These are phyloP conservation scores for Barypeithes pellucidus DNA, from an alignment of 2,888 invertebrate genomes.

Conservation along the genomic window DNA sequence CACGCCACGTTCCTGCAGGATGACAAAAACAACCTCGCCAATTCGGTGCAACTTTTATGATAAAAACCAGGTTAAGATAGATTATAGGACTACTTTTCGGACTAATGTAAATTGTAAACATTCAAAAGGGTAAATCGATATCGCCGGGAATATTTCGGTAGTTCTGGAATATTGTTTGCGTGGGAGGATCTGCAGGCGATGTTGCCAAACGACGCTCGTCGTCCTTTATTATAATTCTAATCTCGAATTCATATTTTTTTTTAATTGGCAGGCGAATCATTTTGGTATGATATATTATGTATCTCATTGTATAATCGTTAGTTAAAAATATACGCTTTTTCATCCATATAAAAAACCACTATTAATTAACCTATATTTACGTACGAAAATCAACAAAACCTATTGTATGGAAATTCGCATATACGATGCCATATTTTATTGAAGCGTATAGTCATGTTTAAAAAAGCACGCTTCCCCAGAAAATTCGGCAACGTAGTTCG, in stretches of 20 bases:
- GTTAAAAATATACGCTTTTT: no score
- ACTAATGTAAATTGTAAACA: neutral
- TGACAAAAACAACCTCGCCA: neutral
- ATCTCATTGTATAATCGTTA: no score
- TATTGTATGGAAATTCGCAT: neutral
- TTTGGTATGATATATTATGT: no score
- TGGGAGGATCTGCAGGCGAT: slow-evolving; percentile 29
- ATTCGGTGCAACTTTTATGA: neutral
- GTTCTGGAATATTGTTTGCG: slow-evolving; percentile 41
- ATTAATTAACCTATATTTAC: no score
- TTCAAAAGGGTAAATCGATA: slow-evolving; percentile 41
- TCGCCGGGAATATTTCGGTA: slow-evolving; percentile 41
- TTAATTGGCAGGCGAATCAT: no score
- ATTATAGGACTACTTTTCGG: neutral
- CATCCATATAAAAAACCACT: no score
- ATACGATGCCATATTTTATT: neutral
- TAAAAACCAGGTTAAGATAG: neutral
- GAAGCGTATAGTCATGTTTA: neutral
- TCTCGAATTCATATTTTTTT: no score
- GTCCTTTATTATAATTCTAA: no score
- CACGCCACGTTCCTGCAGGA: neutral
- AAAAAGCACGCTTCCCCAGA: neutral
- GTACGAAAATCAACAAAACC: neutral
- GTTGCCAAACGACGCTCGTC: slow-evolving; percentile 25
- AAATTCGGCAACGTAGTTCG: slow-evolving; percentile 47